Conservation (phyloP, 2,888 invertebrate genomes). For the Synanthedon tipuliformis region DNA sequence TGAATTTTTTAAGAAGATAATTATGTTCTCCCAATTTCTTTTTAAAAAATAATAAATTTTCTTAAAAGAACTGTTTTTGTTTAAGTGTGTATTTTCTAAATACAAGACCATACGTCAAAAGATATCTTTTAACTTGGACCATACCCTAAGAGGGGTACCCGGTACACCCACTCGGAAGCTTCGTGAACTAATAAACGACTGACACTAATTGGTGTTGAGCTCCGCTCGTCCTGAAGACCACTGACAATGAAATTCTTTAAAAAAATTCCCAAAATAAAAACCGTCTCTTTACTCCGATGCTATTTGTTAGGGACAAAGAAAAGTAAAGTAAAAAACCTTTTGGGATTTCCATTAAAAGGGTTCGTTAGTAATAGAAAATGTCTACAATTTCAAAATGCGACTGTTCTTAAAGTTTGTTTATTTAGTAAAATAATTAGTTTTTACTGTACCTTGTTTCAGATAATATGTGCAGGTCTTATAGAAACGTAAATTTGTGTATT, state of each 20-base stretch:
- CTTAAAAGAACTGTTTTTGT: no score
- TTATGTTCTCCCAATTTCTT: no score
- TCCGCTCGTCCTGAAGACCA: conserved; percentile 25
- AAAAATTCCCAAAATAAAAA: conserved; percentile 13
- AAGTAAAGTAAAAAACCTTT: conserved; percentile 1
- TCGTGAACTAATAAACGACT: conserved; percentile 48
- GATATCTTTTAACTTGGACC: conserved; percentile 7
- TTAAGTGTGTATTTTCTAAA: no score
- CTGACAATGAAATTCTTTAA: conserved; percentile 32
- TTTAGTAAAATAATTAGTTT: no score
- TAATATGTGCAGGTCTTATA: no score
- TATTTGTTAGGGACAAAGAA: not conserved
- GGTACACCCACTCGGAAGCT: conserved; percentile 7
- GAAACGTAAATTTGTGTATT: no score
- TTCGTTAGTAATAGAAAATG: conserved; percentile 1
- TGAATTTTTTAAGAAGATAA: no score
- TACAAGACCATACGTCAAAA: no score
- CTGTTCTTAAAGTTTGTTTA: no score
- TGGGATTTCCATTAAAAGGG: conserved; percentile 5
- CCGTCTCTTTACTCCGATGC: not conserved
- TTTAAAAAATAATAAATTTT: no score
- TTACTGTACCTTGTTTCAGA: no score
- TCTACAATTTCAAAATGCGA: no score
- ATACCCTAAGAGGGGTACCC: not conserved
- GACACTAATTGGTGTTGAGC: conserved; percentile 54